Percentiles rank a stretch among this genome's conserved stretches.
Evolutionary conservation across 1,140 invertebrate genomes (phyloP).

Genomic region (Bombus waltoni): DNA sequence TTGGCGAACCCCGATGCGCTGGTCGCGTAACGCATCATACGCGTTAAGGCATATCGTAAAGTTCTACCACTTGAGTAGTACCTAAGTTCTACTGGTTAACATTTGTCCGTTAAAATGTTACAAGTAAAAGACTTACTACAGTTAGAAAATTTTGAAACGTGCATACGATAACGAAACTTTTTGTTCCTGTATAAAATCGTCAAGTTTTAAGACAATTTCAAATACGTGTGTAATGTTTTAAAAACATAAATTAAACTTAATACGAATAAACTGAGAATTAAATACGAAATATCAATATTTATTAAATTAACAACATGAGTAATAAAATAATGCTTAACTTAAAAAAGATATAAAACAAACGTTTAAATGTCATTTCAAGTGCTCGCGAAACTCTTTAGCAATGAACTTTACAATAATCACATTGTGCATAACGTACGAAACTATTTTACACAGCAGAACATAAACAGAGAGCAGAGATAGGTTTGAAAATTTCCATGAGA

Average conservation of each 20-base stretch:
- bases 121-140: not conserved
- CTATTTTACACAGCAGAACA: not conserved
- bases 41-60: too few relatives aligned
- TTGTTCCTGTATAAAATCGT: not conserved
- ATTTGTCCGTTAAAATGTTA: not conserved
- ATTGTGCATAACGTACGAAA: not conserved
- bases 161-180: not conserved
- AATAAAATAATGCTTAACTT: constrained; percentile 5
- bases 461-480: not conserved
- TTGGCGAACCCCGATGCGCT: too few relatives aligned
- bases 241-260: not conserved
- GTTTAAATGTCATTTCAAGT: not conserved
- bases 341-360: not conserved
- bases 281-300: constrained; percentile 8
- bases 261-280: not conserved
- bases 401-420: not conserved
- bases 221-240: not conserved
- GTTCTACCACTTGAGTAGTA: too few relatives aligned
- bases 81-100: not conserved
- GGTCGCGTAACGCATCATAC: too few relatives aligned
- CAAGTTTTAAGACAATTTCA: not conserved
- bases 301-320: not conserved
- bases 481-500: not conserved
- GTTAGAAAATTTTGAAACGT: not conserved
- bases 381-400: not conserved